phyloP scores from a whole-genome alignment of 2,888 invertebrate species.

The Acrobasis repandana region DNA sequence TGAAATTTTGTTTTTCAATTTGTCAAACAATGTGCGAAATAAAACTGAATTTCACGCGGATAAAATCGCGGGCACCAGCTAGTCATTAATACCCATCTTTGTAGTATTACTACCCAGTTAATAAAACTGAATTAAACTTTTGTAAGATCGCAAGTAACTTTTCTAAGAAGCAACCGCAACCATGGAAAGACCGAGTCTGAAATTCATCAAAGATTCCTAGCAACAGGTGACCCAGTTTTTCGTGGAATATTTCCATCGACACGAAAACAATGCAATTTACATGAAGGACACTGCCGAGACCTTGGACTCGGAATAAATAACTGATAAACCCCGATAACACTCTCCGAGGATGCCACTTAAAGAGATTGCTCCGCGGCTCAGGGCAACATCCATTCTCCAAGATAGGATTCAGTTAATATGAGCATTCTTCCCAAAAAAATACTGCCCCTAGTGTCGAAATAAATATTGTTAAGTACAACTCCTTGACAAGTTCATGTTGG shows the following conservation, averaged over 20 bases:
- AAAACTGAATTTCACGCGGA: no score
- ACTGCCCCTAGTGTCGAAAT: slow-evolving; percentile 61
- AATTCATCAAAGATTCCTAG: not conserved
- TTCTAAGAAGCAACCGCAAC: no score
- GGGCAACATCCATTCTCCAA: slow-evolving; percentile 55
- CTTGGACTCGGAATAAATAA: slow-evolving; percentile 67
- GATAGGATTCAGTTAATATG: slow-evolving; percentile 64
- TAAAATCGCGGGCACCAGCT: no score
- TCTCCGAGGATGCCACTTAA: slow-evolving; percentile 66
- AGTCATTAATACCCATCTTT: no score
- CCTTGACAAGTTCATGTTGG: slow-evolving; percentile 5
- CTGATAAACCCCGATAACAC: slow-evolving; percentile 73
- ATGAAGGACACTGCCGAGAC: slow-evolving; percentile 57
- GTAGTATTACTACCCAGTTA: no score
- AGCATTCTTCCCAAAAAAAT: slow-evolving; percentile 43
- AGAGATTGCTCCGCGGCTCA: slow-evolving; percentile 69
- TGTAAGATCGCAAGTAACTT: not conserved
- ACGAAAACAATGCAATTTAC: slow-evolving; percentile 60
- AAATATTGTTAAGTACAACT: slow-evolving; percentile 62
- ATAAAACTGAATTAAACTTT: not conserved
- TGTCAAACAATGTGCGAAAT: no score
- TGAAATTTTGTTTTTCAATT: no score
- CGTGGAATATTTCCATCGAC: slow-evolving; percentile 9
- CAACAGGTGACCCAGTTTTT: slow-evolving; percentile 10
- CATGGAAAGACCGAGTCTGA: no score